phyloP scores from a whole-genome alignment of 2,888 invertebrate species.

The Plebejus argus region DNA sequence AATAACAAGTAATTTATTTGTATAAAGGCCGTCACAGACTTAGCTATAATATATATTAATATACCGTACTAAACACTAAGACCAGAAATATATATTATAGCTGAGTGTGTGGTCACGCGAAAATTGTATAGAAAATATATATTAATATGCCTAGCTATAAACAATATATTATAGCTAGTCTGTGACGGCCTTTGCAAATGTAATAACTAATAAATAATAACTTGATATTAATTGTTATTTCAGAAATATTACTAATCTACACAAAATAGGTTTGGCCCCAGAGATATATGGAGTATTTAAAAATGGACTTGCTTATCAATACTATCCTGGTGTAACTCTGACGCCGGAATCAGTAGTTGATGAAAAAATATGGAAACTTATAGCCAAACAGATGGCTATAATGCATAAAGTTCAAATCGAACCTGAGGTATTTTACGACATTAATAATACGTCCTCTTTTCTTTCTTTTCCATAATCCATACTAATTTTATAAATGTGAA shows the following conservation, averaged over 20 bases:
- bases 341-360: slow-evolving; percentile 83
- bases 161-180: no score
- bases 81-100: no score
- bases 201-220: neutral
- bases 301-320: slow-evolving; percentile 96
- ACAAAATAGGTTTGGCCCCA: slow-evolving; percentile 90
- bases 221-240: slow-evolving; percentile 38
- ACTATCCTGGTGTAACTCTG: slow-evolving; percentile 90
- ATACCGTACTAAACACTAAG: no score
- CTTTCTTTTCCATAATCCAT: neutral
- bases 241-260: slow-evolving; percentile 70
- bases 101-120: no score
- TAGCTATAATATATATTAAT: no score
- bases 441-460: neutral
- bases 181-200: no score
- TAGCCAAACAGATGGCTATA: slow-evolving; percentile 91
- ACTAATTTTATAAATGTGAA: no score
- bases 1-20: neutral
- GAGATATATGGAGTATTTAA: slow-evolving; percentile 93
- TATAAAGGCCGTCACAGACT: no score
- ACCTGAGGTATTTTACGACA: slow-evolving; percentile 54
- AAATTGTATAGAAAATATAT: no score
- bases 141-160: no score
- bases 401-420: slow-evolving; percentile 85
- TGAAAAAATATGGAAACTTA: slow-evolving; percentile 85